Conservation (phyloP, 2,113 vertebrate genomes). For the Stegostoma tigrinum region DNA sequence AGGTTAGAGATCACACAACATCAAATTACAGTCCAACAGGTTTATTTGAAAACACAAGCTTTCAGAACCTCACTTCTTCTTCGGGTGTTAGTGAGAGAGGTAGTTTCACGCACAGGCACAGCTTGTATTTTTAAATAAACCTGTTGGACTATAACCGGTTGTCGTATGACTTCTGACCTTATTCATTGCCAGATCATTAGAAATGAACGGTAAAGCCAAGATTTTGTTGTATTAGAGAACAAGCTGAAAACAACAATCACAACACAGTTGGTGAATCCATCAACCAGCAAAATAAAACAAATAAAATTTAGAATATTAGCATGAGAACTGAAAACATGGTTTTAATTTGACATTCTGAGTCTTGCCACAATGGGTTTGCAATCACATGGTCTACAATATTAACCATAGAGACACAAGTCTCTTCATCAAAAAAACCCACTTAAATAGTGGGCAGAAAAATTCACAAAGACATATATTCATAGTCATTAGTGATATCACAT, state of each 20-base stretch:
- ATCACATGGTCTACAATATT: not conserved
- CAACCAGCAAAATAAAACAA: not conserved
- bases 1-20: no score
- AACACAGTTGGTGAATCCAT: not conserved
- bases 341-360: not conserved
- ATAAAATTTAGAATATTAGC: not conserved
- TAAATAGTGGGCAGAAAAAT: not conserved
- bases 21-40: no score
- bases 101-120: no score
- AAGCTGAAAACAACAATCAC: not conserved
- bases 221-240: not conserved
- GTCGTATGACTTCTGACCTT: no score
- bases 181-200: not conserved
- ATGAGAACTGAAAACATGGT: not conserved
- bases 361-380: not conserved
- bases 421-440: not conserved
- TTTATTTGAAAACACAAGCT: no score
- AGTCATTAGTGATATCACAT: not conserved
- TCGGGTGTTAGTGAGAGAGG: no score
- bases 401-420: not conserved
- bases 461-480: not conserved
- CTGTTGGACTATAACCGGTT: no score
- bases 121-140: no score
- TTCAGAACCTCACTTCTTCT: no score
- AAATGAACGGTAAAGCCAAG: not conserved